Evolutionary conservation across 2,113 vertebrate genomes (phyloP), one percentile per base, ranked within the genome.

Genomic region (Trogon surrucura): DNA sequence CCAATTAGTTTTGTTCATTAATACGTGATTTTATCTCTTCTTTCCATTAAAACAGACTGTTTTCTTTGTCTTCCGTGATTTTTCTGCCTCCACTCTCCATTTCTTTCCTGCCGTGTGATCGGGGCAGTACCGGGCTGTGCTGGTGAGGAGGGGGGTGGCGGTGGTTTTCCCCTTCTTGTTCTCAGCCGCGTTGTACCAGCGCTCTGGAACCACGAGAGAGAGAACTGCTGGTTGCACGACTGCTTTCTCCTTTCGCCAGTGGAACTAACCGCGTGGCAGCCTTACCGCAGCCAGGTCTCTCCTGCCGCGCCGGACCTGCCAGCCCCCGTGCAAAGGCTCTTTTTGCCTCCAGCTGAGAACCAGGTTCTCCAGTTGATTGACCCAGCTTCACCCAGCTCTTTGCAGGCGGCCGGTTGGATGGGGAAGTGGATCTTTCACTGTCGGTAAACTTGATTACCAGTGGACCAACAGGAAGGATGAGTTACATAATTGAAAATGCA

Each of bases 401-500:
- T 70, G 71, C 70, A 87, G 82, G 74, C 50, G 69, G 50, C 32
- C 12, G 3, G 26, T 10, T 45, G 70, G 48, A 20, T 73, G 57
- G 66, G 60, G 62, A 85, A 72, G 36, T 65, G 81, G 41, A 45
- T 79, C 67, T 50, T 66, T 41, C 78, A 15, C 64, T 82, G 80
- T 65, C 93, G 61, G 36, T 16, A 85, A 94, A 79, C 78, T 27
- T 66, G 27, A 85, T 73, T 82, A 61, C 66, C 78, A 47, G 45
- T 51, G 89, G 78, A 27, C 81, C 84, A 77, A 34, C 66, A 66
- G 74, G 84, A 87, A 81, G 50, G 79, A 82, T 11, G 62, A 72
- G 70, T 47, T 82, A 53, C 58, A 61, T 87, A 88, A 88, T 32
- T 91, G 85, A 80, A 92, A 89, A 89, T 56, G 58, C 87, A 57